These are phyloP conservation scores for Amphiura filiformis DNA, from an alignment of 35 echinoderm and acorn worm species.

Conservation along the genomic window DNA sequence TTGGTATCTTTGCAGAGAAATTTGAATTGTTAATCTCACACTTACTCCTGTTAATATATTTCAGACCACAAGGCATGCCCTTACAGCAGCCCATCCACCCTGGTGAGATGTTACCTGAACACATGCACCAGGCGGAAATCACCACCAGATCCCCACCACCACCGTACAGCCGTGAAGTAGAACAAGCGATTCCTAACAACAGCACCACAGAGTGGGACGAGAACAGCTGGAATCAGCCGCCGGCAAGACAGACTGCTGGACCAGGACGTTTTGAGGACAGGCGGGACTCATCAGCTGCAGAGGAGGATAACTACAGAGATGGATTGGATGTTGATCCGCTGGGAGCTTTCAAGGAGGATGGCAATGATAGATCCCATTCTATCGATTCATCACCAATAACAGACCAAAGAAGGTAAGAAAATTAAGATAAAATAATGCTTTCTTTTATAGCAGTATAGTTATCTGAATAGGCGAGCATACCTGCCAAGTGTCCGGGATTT, in stretches of 20 bases:
- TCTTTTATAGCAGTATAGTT: no score
- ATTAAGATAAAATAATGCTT: not conserved
- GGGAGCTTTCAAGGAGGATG: not conserved
- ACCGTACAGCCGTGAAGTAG: not conserved
- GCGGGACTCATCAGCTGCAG: not conserved
- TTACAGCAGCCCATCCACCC: not conserved
- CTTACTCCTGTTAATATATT: not conserved
- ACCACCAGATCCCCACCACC: not conserved
- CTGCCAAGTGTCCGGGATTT: no score
- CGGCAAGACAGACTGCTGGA: not conserved
- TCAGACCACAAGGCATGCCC: not conserved
- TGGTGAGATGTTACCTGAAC: not conserved
- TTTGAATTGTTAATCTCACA: no score
- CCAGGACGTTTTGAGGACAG: not conserved
- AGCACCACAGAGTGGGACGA: not conserved
- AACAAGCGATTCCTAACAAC: not conserved
- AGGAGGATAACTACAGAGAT: not conserved
- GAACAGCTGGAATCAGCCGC: not conserved
- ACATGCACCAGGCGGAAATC: not conserved
- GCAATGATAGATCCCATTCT: not conserved
- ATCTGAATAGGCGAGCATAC: no score
- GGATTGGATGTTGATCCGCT: not conserved
- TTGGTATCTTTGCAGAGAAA: no score
- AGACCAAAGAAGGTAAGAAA: conserved; percentile 9
- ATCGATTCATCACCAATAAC: not conserved